Base-by-base conservation (phyloP, 2,888 invertebrate species). In the Bruchidius siliquastri region DNA sequence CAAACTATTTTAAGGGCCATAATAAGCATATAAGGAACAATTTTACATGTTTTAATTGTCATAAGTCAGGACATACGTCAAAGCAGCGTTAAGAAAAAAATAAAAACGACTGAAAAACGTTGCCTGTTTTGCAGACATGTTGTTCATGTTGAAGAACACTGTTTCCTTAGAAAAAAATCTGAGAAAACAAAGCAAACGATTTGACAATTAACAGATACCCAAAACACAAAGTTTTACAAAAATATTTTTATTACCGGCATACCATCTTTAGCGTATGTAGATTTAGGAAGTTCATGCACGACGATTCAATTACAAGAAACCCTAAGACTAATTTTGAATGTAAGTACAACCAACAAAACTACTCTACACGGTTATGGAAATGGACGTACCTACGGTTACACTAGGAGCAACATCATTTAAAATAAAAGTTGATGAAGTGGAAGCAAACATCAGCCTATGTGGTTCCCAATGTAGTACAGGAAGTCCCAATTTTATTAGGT, bases 281-380 rank as follows among this genome's bases (percentile, higher is more conserved):
- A 77, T 74, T 73, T 76, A 67, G 76, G 77, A 67, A 77, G 77
- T 69, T 77, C 72, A 21, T 78, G 77, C 49, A 76, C 32, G 18
- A 73, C 75, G 0, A 76, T 78, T 72, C 70, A 72, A 6, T 0
- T 71, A 69, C 18, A 71, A 20, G 78, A 77, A 72, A 71, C 72
- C 21, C 32, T 72, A 67, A 26, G 72, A 68, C 69, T 74, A 72
- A 26, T 8, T 13, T 72, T 76, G 68, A 22, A 30, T 32, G 18
- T 20, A 22, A 70, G 74, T 68, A 20, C 4, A 10, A 69, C 49
- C 1, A 71, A 71, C 21, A 76, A n/a, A 67, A 76, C 70, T 26
- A 67, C 71, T 49, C 22, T 77, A 21, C 68, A 68, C n/a, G 78
- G 77, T 49, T 78, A 75, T 72, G 77, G 78, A 20, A 71, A 76